Evolutionary conservation across 2,888 invertebrate genomes (phyloP), one percentile per base, ranked within the genome.

Genomic region (Branchellion lobata): DNA sequence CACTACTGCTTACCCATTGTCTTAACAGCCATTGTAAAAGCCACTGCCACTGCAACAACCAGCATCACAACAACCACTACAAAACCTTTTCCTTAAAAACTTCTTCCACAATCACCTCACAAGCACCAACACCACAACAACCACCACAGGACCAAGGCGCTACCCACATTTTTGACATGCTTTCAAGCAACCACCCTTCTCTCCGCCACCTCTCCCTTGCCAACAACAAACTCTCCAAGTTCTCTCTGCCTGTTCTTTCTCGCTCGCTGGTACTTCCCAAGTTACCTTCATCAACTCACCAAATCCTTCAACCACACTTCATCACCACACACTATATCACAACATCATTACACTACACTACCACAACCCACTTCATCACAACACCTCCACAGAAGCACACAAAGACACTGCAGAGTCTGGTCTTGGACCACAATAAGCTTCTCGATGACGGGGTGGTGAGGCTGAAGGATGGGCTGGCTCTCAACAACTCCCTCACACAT

Each of bases 221-320:
- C 94, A 94, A 94, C 87, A 95, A 94, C 86, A 92, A 92, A 85
- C 89, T 95, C 76, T 93, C 93, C 8, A 91, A 91, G 84, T 91
- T 91, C 83, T 92, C 92, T 78, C 92, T 92, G 81, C 88, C 89
- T 33, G 90, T 91, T 83, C 88, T 93, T 73, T 90, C 90, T 76
- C 90, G 90, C 85, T 91, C 91, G 27, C 86, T 93, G 89, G 93
- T 47, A 11, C 29, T 31, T 71, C 5, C 11, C 31, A 21, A 27
- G 24, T 33, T 33, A 71, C 71, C 33, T 27, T 71, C 74, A 40
- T 74, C 24, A 24, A 14, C 1, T 2, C 47, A 21, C 34, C 5
- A 34, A 47, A 8, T 29, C 29, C n/a, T 29, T 27, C n/a, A 11
- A 3, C 1, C n/a, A 36, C 27, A 73, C 40, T 14, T 40, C 40